phyloP scores from a whole-genome alignment of 2,888 invertebrate genomes.

The Synergus umbraculus region DNA sequence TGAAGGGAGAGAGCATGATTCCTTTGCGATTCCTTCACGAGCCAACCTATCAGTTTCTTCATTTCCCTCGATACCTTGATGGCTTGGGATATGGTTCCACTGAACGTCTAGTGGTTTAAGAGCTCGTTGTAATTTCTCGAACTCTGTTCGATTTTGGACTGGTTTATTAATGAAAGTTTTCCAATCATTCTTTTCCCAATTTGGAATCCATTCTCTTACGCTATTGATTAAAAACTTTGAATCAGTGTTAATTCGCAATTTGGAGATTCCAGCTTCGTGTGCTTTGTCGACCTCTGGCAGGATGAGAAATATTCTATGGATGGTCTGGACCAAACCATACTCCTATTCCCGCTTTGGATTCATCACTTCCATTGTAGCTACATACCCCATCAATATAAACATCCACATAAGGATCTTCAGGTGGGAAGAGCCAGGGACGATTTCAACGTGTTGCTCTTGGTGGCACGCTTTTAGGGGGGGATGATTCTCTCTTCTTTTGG shows the following conservation, averaged over 20 bases:
- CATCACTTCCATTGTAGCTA: constrained; percentile 84
- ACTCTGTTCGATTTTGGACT: constrained; percentile 93
- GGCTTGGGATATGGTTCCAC: no score
- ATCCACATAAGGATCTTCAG: constrained; percentile 77
- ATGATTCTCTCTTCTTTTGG: not conserved
- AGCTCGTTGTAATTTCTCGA: constrained; percentile 80
- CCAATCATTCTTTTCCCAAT: constrained; percentile 94
- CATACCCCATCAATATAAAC: constrained; percentile 96
- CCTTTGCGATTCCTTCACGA: no score
- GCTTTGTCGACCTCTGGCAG: constrained; percentile 88
- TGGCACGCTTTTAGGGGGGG: no score
- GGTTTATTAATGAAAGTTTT: constrained; percentile 84
- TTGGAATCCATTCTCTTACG: constrained; percentile 90
- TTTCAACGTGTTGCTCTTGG: no score
- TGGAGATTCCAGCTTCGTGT: constrained; percentile 80
- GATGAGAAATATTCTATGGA: constrained; percentile 86
- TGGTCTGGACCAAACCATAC: constrained; percentile 91
- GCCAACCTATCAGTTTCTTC: no score
- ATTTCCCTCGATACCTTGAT: no score
- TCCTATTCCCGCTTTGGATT: constrained; percentile 91
- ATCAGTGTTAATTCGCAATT: constrained; percentile 90
- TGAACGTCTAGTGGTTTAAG: no score
- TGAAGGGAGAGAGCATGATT: no score
- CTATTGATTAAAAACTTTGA: constrained; percentile 91
- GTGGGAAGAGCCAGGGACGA: not conserved